Conservation (phyloP, 2,113 vertebrate species). For the Lagopus leucura region DNA sequence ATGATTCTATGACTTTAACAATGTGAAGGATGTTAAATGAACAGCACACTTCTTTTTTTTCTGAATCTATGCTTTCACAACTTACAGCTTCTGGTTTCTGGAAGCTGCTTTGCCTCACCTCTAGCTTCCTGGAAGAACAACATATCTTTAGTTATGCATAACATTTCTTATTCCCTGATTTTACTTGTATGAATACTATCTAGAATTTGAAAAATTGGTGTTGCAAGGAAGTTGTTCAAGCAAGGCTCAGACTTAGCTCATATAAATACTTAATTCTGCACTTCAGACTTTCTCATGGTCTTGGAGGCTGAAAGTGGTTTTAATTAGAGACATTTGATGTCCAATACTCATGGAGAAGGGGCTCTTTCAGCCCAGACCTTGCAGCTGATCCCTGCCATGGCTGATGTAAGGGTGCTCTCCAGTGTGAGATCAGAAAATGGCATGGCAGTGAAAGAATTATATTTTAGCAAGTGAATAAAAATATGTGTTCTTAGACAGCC, state of each 20-base stretch:
- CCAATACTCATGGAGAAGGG: accelerated
- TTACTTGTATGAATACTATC: not conserved
- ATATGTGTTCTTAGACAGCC: conserved; percentile 46
- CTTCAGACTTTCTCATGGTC: not conserved
- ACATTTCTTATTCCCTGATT: not conserved
- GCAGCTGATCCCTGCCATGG: not conserved
- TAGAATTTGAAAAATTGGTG: accelerated
- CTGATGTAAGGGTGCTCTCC: conserved; percentile 17
- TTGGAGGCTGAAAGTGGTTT: not conserved
- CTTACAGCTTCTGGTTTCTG: not conserved
- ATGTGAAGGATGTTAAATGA: not conserved
- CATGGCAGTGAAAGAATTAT: accelerated
- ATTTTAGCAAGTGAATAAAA: accelerated
- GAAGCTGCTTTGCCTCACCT: not conserved
- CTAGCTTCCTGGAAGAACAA: not conserved
- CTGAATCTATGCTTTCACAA: not conserved
- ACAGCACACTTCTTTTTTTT: not conserved
- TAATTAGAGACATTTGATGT: not conserved
- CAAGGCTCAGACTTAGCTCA: not conserved
- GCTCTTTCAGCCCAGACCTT: not conserved
- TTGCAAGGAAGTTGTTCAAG: not conserved
- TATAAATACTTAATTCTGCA: not conserved
- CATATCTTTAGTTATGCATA: accelerated
- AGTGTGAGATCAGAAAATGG: not conserved
- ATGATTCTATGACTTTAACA: not conserved